Evolutionary conservation across 2,797 vertebrate species (phyloP), one percentile per base, ranked within the genome.

Genomic region (Malurus leucopterus): DNA sequence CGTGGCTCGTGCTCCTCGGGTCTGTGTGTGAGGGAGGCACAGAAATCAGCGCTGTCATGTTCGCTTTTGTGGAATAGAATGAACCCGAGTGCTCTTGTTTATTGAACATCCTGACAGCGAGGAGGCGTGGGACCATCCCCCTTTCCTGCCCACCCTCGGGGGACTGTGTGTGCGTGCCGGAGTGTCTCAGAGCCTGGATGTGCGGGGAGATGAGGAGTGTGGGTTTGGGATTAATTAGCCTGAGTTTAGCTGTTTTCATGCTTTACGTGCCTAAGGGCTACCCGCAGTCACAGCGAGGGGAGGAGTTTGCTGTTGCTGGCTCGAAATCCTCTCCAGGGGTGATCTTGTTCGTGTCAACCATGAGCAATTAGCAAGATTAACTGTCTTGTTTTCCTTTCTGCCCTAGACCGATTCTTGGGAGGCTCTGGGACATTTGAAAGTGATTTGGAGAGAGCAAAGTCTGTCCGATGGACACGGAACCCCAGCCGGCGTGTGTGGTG

Each of bases 391-490:
- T 92, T 89, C 80, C 32, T 50, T 79, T 91, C 93, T 94, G 91
- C 51, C 64, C 91, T 71, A 91, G 94, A 59, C 83, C 92, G 89
- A 22, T 80, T 93, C 91, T 92, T 80, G 87, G 57, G 91, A 89
- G 76, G 61, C 68, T 67, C 88, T 84, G 84, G 73, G 93, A 90
- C 92, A 12, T 86, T 95, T 82, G 90, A 92, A 95, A 93, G 91
- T 91, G 91, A 63, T 69, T 89, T 76, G 38, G 90, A 89, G 85
- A 67, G 77, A 92, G 86, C 87, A 62, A 15, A 83, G 89, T 62
- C 96, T 96, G 96, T 92, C 90, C 95, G 92, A 98, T 98, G 97
- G 98, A 98, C 96, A 97, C 98, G 3, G 85, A 96, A 57, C 57
- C 93, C 20, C 92, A 96, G 91, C 46, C 96, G 36, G 95, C 93